Conservation (phyloP, 2,888 invertebrate genomes). For the Craniophora ligustri region DNA sequence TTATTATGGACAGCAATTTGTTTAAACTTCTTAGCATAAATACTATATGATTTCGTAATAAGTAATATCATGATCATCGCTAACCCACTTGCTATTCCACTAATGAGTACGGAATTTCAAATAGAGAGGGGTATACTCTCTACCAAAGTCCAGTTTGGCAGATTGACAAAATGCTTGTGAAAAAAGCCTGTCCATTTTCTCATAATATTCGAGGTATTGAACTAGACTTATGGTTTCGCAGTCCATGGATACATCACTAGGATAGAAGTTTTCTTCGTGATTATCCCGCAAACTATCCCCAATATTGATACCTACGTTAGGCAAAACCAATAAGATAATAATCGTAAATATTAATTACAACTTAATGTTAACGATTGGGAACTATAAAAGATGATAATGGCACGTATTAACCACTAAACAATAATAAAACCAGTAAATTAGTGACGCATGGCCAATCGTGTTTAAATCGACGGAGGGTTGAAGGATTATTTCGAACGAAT, state of each 20-base stretch:
- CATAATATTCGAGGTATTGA: too few species aligned
- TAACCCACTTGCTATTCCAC: not conserved
- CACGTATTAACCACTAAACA: conserved; percentile 34
- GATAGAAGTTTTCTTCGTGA: too few species aligned
- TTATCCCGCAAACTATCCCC: too few species aligned
- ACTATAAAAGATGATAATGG: conserved; percentile 33
- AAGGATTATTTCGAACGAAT: conserved; percentile 42
- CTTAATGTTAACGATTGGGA: conserved; percentile 34
- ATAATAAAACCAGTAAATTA: conserved; percentile 38
- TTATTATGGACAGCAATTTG: not conserved
- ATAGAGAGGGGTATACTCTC: too few species aligned
- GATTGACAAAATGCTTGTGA: too few species aligned
- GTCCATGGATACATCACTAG: too few species aligned
- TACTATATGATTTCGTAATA: not conserved
- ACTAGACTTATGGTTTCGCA: too few species aligned
- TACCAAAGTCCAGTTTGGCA: too few species aligned
- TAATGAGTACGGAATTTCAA: not conserved
- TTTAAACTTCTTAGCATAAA: not conserved
- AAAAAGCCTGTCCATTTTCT: too few species aligned
- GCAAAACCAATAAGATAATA: not conserved
- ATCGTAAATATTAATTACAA: conserved; percentile 21
- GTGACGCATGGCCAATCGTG: conserved; percentile 11
- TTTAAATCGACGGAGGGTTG: conserved; percentile 33
- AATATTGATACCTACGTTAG: too few species aligned
- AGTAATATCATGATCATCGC: not conserved